Percentiles rank a stretch among this genome's conserved stretches.
Evolutionary conservation across 2,797 vertebrate genomes (phyloP).

Genomic region (Fundulus diaphanus): DNA sequence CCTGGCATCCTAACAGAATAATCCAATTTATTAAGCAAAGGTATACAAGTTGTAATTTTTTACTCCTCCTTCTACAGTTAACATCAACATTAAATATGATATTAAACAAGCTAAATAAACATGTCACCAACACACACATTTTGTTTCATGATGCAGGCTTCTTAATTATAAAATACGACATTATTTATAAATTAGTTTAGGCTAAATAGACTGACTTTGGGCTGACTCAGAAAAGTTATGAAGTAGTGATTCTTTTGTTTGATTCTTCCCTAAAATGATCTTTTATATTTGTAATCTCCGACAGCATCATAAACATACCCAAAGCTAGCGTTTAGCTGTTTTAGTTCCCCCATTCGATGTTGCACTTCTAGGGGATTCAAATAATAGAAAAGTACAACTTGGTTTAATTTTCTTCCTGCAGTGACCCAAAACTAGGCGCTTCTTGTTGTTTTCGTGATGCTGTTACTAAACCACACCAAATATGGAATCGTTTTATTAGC

Average conservation of each 20-base stretch:
- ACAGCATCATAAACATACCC: not conserved
- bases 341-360: not conserved
- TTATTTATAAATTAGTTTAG: not conserved
- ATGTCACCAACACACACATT: not conserved
- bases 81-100: not conserved
- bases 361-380: not conserved
- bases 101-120: not conserved
- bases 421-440: not conserved
- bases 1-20: too few species aligned
- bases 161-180: too few species aligned
- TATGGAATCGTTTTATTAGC: not conserved
- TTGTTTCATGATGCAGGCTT: not conserved
- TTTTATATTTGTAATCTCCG: not conserved
- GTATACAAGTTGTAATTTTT: too few species aligned
- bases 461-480: not conserved
- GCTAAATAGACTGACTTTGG: not conserved
- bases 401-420: conserved; percentile 1
- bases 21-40: too few species aligned
- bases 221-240: not conserved
- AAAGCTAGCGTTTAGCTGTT: not conserved
- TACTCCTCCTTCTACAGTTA: not conserved
- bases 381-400: not conserved
- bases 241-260: not conserved
- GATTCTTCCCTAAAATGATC: not conserved
- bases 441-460: not conserved